Base-by-base conservation (phyloP, 1,140 invertebrate species). In the Macrotrachela quadricornifera region DNA sequence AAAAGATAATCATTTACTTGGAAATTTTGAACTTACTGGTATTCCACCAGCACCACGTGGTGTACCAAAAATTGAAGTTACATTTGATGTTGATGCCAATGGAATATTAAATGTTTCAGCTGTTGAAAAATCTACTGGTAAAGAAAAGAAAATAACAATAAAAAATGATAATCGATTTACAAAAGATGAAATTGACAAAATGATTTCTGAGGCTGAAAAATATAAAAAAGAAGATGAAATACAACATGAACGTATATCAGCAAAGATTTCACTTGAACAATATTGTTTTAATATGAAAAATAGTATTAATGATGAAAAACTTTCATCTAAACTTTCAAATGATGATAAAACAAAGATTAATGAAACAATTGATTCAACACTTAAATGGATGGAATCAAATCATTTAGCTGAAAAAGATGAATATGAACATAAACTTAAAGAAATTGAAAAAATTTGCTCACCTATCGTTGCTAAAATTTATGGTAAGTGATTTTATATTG, bases 281-380 rank as follows among this genome's bases (percentile, higher is more conserved):
- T 64, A 64, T 51, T 87, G 85, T 70, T 95, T 91, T 77, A 83
- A 82, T 61, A 87, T 92, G 71, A 85, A 91, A 75, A 82, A 82
- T 47, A 90, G 86, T 16, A 79, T 76, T 10, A 61, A 77, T 58
- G 84, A 76, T 74, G 79, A 82, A 61, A 63, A 73, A 56, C 46
- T 74, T 15, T 72, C 75, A 54, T 71, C 72, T 58, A 77, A 77
- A 60, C 66, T 95, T 61, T 75, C 79, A 12, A 83, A 83, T 52
- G 71, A 78, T 12, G 90, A 96, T 63, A 83, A 83, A 65, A 82
- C 80, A 58, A 79, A 75, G 15, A 81, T 95, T 57, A 60, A 82
- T 57, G 83, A 90, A 61, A 91, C 88, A 67, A 88, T 85, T 70
- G 83, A 85, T 60, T 85, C 91, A 59, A 81, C 83, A 50, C 84